Conservation (phyloP, 2,797 vertebrate genomes). For the Chloroceryle inda region DNA sequence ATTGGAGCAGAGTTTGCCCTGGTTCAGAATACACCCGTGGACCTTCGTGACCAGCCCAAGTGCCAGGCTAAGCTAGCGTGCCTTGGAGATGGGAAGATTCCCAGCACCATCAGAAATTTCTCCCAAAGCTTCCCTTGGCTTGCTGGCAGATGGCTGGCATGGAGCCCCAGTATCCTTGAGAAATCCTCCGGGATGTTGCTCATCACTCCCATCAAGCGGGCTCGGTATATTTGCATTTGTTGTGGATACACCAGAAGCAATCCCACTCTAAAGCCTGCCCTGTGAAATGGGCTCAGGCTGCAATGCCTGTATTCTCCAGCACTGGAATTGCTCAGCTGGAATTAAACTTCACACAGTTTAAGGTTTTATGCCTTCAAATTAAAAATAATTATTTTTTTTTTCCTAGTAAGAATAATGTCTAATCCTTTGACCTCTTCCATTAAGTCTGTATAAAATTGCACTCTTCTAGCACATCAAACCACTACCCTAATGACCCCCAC, state of each 20-base stretch:
- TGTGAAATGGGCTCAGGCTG: background rate
- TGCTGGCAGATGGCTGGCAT: background rate
- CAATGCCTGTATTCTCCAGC: background rate
- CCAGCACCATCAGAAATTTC: background rate
- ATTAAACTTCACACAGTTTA: background rate
- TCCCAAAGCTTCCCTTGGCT: background rate
- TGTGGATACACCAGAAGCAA: background rate
- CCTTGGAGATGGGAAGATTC: background rate
- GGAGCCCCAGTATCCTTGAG: background rate
- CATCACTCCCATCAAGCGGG: background rate
- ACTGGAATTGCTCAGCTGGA: background rate
- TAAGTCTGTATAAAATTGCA: background rate
- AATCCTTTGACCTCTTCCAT: background rate
- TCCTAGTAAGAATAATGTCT: background rate
- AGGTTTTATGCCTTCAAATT: background rate
- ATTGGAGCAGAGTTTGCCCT: background rate
- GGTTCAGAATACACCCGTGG: background rate
- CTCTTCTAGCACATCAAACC: background rate
- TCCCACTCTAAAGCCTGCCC: background rate
- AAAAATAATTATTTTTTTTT: background rate
- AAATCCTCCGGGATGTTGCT: background rate
- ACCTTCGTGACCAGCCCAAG: background rate
- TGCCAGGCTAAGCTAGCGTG: background rate
- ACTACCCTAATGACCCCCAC: background rate
- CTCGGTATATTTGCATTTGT: background rate